phyloP scores from a whole-genome alignment of 2,113 vertebrate species.

The Triplophysa rosa region DNA sequence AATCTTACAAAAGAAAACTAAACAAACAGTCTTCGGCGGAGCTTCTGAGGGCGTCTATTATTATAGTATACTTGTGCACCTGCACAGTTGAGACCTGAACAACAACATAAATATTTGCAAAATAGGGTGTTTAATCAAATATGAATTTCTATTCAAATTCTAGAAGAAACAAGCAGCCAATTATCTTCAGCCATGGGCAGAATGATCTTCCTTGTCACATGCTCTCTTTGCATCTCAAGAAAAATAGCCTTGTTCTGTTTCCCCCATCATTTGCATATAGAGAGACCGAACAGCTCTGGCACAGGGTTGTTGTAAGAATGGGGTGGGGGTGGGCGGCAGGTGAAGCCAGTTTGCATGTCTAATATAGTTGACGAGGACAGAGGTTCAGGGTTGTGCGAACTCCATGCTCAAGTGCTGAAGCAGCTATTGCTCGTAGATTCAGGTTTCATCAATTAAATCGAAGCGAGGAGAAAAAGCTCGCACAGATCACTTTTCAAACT shows the following conservation, averaged over 20 bases:
- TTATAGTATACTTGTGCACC: conserved; percentile 62
- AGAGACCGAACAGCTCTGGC: conserved; percentile 66
- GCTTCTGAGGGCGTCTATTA: conserved; percentile 52
- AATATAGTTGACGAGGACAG: conserved; percentile 41
- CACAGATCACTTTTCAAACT: conserved; percentile 42
- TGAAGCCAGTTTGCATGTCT: conserved; percentile 59
- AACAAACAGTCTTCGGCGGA: conserved; percentile 16
- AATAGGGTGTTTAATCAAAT: conserved; percentile 85
- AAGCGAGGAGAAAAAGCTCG: conserved; percentile 16
- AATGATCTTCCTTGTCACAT: conserved; percentile 76
- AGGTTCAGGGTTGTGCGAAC: conserved; percentile 34
- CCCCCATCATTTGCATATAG: conserved; percentile 80
- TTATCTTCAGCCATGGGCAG: conserved; percentile 68
- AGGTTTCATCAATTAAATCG: conserved; percentile 42
- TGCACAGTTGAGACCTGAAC: conserved; percentile 65
- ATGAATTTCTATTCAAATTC: conserved; percentile 87
- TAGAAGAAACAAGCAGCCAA: conserved; percentile 78
- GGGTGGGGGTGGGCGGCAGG: conserved; percentile 55
- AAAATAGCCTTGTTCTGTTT: conserved; percentile 78
- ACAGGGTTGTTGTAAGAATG: conserved; percentile 62
- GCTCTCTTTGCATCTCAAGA: conserved; percentile 88
- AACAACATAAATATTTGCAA: conserved; percentile 77
- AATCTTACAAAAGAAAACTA: not conserved
- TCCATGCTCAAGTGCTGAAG: conserved; percentile 34
- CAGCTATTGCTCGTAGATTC: conserved; percentile 29